Evolutionary conservation across 2,888 invertebrate species (phyloP), one percentile per base, ranked within the genome.

Genomic region (Salticus scenicus): DNA sequence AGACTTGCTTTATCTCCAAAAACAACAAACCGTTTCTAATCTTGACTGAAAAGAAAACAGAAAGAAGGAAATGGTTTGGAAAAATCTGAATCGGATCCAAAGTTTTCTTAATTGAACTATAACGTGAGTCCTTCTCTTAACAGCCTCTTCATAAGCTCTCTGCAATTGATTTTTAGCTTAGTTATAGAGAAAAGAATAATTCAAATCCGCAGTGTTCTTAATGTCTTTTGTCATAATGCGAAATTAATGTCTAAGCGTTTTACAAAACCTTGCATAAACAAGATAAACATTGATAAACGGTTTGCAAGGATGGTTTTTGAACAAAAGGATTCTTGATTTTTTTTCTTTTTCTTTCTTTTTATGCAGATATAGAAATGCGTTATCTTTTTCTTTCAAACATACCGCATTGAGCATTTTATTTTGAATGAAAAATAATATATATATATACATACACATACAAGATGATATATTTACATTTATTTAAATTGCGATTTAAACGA

Each of bases 141-240:
- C 17, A 47, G 42, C 17, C 17, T 17, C 17, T 47, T 47, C 17
- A 17, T 47, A 14, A 17, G 10, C 17, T 47, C 17, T 17, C 17
- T 47, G 7, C 37, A 37, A 47, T 47, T 47, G 42, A 47, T 47
- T 47, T 47, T 47, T 17, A 47, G 42, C 14, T 47, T 17, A 47
- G 42, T 47, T 47, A 47, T 17, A 47, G 10, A 17, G 42, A 47
- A 47, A 47, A 10, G 42, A 47, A 47, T 47, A 17, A 14, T 47
- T 47, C 42, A 47, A 47, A 47, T 47, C 17, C 42, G 2, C 17
- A 14, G 42, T 2, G n/a, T 14, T 5, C 42, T 47, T 47, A 47
- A 47, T 47, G 42, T 47, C 10, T 47, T 47, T 47, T 47, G 42
- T 47, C 42, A 47, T 47, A 47, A 47, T 47, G 42, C 42, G 42